phyloP scores from a whole-genome alignment of 2,888 invertebrate genomes.

The Frankliniella intonsa region DNA sequence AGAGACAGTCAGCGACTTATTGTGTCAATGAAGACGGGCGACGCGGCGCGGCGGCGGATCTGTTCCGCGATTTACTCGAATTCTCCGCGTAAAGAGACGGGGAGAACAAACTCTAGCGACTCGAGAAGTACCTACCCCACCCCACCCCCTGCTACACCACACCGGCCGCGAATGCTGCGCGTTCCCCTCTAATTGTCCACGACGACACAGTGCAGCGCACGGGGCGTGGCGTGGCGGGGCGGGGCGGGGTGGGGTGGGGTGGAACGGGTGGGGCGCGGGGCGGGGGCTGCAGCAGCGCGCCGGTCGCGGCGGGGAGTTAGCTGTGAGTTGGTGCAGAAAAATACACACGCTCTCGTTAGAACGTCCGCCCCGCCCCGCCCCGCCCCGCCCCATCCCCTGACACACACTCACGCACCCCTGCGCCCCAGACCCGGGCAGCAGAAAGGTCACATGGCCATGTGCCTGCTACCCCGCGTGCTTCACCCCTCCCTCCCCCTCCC shows the following conservation, averaged over 20 bases:
- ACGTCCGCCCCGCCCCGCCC: no score
- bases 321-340: neutral
- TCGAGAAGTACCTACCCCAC: neutral
- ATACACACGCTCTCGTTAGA: no score
- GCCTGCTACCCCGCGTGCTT: no score
- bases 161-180: neutral
- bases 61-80: no score
- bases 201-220: neutral
- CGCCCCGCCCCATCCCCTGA: no score
- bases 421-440: no score
- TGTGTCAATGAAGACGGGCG: no score
- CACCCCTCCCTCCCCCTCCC: no score
- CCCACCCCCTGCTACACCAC: neutral
- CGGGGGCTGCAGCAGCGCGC: neutral
- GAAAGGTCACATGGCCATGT: no score
- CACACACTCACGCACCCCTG: no score
- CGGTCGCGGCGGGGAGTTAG: neutral
- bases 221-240: neutral
- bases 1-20: no score
- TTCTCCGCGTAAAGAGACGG: neutral
- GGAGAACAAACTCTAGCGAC: neutral
- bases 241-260: neutral
- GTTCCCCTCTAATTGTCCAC: neutral
- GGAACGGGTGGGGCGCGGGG: neutral
- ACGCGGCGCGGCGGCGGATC: no score